Conservation (phyloP, 2,888 invertebrate species). For the Drosophila barbarae region DNA sequence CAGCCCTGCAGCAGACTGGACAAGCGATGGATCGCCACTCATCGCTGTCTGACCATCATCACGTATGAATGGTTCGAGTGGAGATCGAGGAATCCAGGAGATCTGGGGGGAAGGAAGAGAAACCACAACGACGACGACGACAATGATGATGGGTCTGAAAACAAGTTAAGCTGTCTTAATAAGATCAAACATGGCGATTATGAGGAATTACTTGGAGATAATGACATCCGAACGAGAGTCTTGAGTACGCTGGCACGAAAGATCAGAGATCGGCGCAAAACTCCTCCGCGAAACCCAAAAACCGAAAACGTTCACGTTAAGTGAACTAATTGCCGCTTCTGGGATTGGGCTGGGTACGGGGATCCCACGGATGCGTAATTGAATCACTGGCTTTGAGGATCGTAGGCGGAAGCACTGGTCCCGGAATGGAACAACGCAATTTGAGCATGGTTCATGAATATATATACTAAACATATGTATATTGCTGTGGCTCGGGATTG, state of each 20-base stretch:
- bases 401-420: conserved; percentile 29
- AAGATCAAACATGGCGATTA: conserved; percentile 72
- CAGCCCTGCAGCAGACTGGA: conserved; percentile 19
- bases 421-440: conserved; percentile 20
- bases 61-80: conserved; percentile 37
- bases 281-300: conserved; percentile 13
- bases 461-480: neutral
- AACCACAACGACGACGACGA: conserved; percentile 4
- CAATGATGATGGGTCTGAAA: conserved; percentile 39
- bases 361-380: conserved; percentile 22
- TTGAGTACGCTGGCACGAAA: neutral
- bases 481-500: neutral
- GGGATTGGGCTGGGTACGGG: neutral
- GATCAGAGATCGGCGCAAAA: neutral
- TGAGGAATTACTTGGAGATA: conserved; percentile 69
- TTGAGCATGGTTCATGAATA: neutral
- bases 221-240: conserved; percentile 48
- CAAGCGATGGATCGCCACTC: conserved; percentile 25
- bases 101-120: conserved; percentile 2
- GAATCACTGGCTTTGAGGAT: conserved; percentile 6
- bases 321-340: conserved; percentile 33
- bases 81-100: conserved; percentile 10
- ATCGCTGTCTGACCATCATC: conserved; percentile 38
- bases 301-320: conserved; percentile 19
- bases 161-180: conserved; percentile 73